phyloP scores from a whole-genome alignment of 2,888 invertebrate genomes.

The Drosophila leonis region DNA sequence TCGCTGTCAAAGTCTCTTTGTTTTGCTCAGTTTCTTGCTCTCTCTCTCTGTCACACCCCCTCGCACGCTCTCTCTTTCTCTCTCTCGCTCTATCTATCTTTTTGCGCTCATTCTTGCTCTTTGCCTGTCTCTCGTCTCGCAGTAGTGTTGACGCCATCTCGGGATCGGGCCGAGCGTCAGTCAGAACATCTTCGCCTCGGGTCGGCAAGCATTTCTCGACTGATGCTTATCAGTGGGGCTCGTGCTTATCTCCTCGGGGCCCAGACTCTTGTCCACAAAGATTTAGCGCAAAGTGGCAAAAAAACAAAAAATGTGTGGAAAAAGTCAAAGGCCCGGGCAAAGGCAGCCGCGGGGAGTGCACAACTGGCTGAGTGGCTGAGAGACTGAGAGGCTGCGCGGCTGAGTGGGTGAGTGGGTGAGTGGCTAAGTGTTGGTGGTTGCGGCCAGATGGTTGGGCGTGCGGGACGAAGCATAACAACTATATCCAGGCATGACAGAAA shows the following conservation, averaged over 20 bases:
- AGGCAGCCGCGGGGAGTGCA: background rate
- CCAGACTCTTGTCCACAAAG: slow-evolving; percentile 25
- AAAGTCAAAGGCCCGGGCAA: slow-evolving; percentile 6
- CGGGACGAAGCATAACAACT: slow-evolving; percentile 22
- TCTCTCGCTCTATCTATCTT: slow-evolving; percentile 10
- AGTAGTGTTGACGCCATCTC: slow-evolving; percentile 35
- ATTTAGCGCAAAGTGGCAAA: slow-evolving; percentile 44
- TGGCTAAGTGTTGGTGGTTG: background rate
- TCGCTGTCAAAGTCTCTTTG: slow-evolving; percentile 44
- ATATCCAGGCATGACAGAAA: slow-evolving; percentile 58
- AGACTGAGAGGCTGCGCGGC: background rate
- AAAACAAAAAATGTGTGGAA: slow-evolving; percentile 17
- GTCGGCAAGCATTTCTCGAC: slow-evolving; percentile 29
- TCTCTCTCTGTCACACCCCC: background rate
- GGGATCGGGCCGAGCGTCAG: slow-evolving; percentile 28
- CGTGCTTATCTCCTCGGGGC: slow-evolving; percentile 48
- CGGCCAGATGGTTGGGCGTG: background rate
- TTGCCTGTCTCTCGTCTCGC: background rate
- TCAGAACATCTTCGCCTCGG: slow-evolving; percentile 5
- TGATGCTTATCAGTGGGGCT: slow-evolving; percentile 51
- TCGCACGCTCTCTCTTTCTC: slow-evolving; percentile 21
- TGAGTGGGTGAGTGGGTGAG: background rate
- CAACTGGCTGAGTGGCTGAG: background rate
- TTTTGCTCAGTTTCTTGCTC: slow-evolving; percentile 19
- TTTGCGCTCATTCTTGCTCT: background rate